These are phyloP conservation scores for Luperina nickerlii DNA, from an alignment of 2,888 invertebrate genomes.

Conservation along the genomic window DNA sequence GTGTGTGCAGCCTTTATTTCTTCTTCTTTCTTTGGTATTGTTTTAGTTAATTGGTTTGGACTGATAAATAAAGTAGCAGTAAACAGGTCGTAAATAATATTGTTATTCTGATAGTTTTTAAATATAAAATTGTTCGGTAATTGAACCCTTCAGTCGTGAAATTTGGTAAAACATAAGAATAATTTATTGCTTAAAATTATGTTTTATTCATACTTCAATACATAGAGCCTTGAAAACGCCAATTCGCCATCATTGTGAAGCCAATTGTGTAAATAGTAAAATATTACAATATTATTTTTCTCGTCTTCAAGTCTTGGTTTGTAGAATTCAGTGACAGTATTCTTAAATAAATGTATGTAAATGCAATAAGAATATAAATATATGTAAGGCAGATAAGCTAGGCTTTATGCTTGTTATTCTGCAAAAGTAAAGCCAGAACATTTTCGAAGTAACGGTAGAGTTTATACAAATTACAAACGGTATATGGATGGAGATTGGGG, in stretches of 20 bases:
- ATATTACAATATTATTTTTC: constrained; percentile 26
- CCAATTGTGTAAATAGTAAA: constrained; percentile 56
- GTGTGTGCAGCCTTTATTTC: constrained; percentile 4
- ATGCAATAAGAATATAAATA: constrained; percentile 43
- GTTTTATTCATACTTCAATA: constrained; percentile 24
- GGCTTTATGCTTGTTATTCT: constrained; percentile 50
- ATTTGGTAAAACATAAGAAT: background rate
- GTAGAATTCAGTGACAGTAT: background rate
- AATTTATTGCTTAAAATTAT: constrained; percentile 6
- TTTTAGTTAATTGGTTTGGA: background rate
- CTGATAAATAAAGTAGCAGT: background rate
- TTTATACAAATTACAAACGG: constrained; percentile 39
- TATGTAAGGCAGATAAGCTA: constrained; percentile 39
- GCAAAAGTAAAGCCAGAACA: constrained; percentile 22
- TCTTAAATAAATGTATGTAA: constrained; percentile 30
- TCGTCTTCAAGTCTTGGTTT: constrained; percentile 7
- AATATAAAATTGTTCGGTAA: background rate
- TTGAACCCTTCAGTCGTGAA: background rate
- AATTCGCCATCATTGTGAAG: constrained; percentile 24
- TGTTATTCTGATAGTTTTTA: background rate
- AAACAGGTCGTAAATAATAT: background rate
- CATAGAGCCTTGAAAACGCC: constrained; percentile 23
- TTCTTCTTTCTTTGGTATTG: constrained; percentile 1
- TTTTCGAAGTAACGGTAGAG: constrained; percentile 31
- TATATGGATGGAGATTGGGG: constrained; percentile 14